These are phyloP conservation scores for Channa maculata DNA, from an alignment of 2,113 vertebrate species.

Conservation along the genomic window DNA sequence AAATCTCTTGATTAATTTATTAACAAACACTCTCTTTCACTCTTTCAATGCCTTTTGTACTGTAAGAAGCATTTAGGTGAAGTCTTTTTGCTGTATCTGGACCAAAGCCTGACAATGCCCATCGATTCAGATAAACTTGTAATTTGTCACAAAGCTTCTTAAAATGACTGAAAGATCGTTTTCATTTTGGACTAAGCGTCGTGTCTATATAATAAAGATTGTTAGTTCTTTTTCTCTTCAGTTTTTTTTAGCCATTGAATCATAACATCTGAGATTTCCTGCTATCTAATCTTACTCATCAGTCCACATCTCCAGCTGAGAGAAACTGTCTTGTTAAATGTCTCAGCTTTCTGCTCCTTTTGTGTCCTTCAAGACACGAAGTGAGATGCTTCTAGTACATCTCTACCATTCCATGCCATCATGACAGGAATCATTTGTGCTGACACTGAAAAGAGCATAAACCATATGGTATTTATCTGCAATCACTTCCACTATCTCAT, in stretches of 20 bases:
- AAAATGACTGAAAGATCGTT: slow-evolving; percentile 18
- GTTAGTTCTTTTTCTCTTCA: neutral
- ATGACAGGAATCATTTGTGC: slow-evolving; percentile 7
- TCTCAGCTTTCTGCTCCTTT: slow-evolving; percentile 33
- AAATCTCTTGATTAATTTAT: neutral
- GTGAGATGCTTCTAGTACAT: slow-evolving; percentile 19
- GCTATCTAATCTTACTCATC: slow-evolving; percentile 6
- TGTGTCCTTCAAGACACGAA: no score
- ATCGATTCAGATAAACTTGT: neutral
- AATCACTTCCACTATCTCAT: slow-evolving; percentile 10
- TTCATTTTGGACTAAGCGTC: neutral
- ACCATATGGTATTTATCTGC: slow-evolving; percentile 4
- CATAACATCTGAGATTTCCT: slow-evolving; percentile 41
- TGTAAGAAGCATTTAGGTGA: neutral
- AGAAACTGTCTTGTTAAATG: slow-evolving; percentile 28
- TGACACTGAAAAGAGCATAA: slow-evolving; percentile 34
- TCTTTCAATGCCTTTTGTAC: neutral
- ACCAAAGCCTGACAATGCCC: slow-evolving; percentile 30
- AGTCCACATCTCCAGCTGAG: slow-evolving; percentile 6
- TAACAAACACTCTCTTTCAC: neutral
- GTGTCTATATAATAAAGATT: neutral
- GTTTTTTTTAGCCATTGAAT: slow-evolving; percentile 18
- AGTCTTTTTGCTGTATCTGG: slow-evolving; percentile 7
- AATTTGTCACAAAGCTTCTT: neutral
- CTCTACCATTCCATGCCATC: slow-evolving; percentile 16